Evolutionary conservation across 2,888 invertebrate species (phyloP).

Genomic region (Malachius bipustulatus): DNA sequence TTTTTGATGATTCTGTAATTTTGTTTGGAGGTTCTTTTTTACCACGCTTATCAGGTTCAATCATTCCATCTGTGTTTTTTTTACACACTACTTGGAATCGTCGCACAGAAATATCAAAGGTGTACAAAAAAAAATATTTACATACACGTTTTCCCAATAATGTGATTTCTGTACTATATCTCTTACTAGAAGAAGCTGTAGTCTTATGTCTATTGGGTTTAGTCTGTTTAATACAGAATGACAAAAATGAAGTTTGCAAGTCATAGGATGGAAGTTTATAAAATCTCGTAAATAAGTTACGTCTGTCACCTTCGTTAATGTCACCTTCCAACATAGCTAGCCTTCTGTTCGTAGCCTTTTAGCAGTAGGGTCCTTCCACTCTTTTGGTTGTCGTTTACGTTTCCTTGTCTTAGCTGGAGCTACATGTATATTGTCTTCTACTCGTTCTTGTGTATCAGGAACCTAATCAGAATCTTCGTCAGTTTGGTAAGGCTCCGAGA

Average conservation of each 20-base stretch:
- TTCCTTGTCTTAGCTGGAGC: slow-evolving; percentile 8
- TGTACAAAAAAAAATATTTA: slow-evolving; percentile 9
- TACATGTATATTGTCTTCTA: slow-evolving; percentile 8
- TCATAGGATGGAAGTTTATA: slow-evolving; percentile 8
- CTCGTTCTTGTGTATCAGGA: too few species aligned
- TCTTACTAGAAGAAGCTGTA: slow-evolving; percentile 3
- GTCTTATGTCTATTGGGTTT: slow-evolving; percentile 5
- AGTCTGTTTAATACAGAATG: slow-evolving; percentile 8
- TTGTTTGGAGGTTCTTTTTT: slow-evolving; percentile 10
- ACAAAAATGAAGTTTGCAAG: slow-evolving; percentile 8
- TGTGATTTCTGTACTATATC: slow-evolving; percentile 7
- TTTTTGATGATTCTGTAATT: slow-evolving; percentile 9
- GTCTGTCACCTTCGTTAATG: slow-evolving; percentile 8
- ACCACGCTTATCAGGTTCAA: slow-evolving; percentile 7
- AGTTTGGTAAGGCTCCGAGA: too few species aligned
- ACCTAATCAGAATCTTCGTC: too few species aligned
- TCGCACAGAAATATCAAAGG: slow-evolving; percentile 11
- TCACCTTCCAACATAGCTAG: too few species aligned
- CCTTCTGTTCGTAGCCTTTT: slow-evolving; percentile 5
- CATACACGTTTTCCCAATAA: slow-evolving; percentile 9
- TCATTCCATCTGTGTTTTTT: slow-evolving; percentile 7
- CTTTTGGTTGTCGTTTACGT: slow-evolving; percentile 5
- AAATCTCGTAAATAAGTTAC: slow-evolving; percentile 5
- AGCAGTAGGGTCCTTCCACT: slow-evolving; percentile 6
- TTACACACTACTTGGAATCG: slow-evolving; percentile 11